Conservation (phyloP, 2,797 vertebrate genomes). For the Rhynchotus rufescens region DNA sequence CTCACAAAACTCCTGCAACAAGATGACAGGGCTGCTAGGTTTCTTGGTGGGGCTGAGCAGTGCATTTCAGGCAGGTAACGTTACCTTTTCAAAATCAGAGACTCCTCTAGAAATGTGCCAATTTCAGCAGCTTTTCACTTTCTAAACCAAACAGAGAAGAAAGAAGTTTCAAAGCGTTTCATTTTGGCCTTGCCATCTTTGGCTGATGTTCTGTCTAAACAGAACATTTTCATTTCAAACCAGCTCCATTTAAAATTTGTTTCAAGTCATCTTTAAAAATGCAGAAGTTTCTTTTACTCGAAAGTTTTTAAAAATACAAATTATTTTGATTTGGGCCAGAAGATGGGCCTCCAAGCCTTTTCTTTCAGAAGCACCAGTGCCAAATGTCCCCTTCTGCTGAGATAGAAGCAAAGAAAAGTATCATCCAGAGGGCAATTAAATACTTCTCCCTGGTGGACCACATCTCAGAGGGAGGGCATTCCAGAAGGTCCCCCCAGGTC, state of each 20-base stretch:
- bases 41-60: neutral
- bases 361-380: neutral
- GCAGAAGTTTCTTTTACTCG: neutral
- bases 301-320: neutral
- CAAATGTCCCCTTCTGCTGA: neutral
- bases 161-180: slow-evolving; percentile 12
- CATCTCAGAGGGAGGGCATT: accelerated
- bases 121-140: neutral
- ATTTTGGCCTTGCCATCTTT: neutral
- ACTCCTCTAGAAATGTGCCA: neutral
- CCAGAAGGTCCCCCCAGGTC: neutral
- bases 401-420: neutral
- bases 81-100: neutral
- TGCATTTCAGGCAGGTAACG: neutral
- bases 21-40: neutral
- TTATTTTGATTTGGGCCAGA: neutral
- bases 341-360: neutral
- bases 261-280: neutral
- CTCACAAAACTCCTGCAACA: neutral
- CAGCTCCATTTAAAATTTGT: neutral
- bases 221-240: slow-evolving; percentile 10
- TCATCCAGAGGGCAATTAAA: neutral
- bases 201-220: neutral
- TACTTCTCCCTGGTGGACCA: neutral
- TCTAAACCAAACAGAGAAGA: neutral